Percentiles rank a stretch among this genome's conserved stretches.
These are phyloP conservation scores for Uropetala carovei DNA, from an alignment of 2,888 invertebrate genomes.

Conservation along the genomic window DNA sequence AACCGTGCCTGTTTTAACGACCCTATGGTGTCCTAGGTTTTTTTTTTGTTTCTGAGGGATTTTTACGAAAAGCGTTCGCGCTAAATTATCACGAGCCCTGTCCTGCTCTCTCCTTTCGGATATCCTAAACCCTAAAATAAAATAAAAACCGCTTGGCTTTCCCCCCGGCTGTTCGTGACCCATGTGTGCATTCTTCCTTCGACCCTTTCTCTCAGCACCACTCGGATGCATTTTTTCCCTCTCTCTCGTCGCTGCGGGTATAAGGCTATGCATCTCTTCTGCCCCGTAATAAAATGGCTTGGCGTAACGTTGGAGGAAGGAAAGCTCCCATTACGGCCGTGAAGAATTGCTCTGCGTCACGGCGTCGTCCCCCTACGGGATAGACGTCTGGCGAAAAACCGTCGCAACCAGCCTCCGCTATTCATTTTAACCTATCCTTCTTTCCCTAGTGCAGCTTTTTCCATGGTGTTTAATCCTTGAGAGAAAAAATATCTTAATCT, in stretches of 20 bases:
- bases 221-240: background rate
- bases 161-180: background rate
- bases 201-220: background rate
- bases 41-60: background rate
- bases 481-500: background rate
- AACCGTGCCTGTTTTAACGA: slow-evolving; percentile 4
- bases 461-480: background rate
- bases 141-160: background rate
- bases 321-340: background rate
- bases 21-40: background rate
- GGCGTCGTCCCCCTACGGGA: background rate
- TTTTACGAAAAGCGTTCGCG: too few species aligned
- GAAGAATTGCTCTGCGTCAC: background rate
- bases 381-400: background rate
- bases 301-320: background rate
- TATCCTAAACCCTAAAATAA: background rate
- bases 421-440: background rate
- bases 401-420: background rate
- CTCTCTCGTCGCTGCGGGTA: background rate
- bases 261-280: background rate
- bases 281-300: background rate
- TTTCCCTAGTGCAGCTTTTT: background rate
- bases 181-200: background rate
- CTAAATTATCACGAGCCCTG: background rate
- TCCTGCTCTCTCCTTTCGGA: background rate